Evolutionary conservation across 1,140 invertebrate species (phyloP), one percentile per base, ranked within the genome.

Genomic region (Myzus persicae): DNA sequence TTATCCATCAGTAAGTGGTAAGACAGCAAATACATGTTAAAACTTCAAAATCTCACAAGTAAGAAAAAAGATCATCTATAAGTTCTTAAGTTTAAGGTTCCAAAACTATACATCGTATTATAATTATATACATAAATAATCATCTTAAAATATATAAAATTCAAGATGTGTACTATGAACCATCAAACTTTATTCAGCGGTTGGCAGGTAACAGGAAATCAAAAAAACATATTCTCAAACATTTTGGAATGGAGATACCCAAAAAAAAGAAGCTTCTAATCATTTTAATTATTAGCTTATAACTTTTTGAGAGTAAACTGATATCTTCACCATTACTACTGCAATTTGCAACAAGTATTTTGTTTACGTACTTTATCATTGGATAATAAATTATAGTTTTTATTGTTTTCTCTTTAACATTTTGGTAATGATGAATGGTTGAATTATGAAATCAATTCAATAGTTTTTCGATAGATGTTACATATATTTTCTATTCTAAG

Each of bases 401-500:
- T 76, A 76, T 76, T 76, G 31, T 46, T 67, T 76, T 36, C n/a
- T 18, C 4, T 76, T 76, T 20, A 84, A 84, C 40, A 40, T 84
- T 85, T 88, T 88, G n/a, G 3, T 22, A 89, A 89, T 89, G 51
- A 90, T 59, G 36, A 89, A 89, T 54, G 11, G 88, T 42, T 42
- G 24, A 90, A 59, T 40, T 40, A 51, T 46, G 14, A 8, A 90
- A 67, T 90, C 89, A n/a, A 59, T 90, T 67, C 38, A 67, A 90
- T 26, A 59, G 51, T 67, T 67, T 14, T 40, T 3, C 4, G 5
- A 59, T 14, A 22, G 26, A 90, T 24, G 89, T n/a, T 42, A 67
- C 89, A 42, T 67, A 67, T 67, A 90, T 67, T 90, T 90, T 67
- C 38, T 59, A 90, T 90, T 67, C 51, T 40, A 40, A 90, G 38